Base-by-base conservation (phyloP, 2,888 invertebrate species). In the Volucella inanis region DNA sequence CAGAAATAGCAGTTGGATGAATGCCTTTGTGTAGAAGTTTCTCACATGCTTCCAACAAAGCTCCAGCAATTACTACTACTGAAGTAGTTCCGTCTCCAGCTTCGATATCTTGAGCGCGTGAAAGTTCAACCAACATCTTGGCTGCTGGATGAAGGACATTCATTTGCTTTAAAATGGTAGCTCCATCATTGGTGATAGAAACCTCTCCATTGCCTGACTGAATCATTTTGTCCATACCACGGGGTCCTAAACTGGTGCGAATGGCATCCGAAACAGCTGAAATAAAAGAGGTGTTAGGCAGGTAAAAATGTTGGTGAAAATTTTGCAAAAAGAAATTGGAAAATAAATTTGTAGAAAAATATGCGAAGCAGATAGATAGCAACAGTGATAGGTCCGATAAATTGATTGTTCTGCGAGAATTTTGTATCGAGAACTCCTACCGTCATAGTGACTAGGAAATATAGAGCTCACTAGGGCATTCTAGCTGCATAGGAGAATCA, bases 211-310 rank as follows among this genome's bases (percentile, higher is more conserved):
- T 98, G 45, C 95, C 95, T 45, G 98, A 94, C 94, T 99, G 99
- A 89, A 99, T 99, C 99, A 99, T 99, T 94, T 99, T 99, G 91
- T 99, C 99, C 99, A 99, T 99, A 87, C 99, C 99, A 88, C 98
- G 95, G 18, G 99, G 99, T 4, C 99, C 99, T 92, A 99, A 94
- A 93, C 99, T 99, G 12, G 99, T 99, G 84, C 99, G 96, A 90
- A 99, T 97, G 12, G 99, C 99, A 97, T 99, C 98, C 87, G 98
- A 97, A 71, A 99, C 98, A 93, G 99, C 99, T 98, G 93, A 82
- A 94, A 93, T 61, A 88, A 88, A 74, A 87, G 89, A 61, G 88
- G 82, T 87, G 59, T 86, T 87, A 0, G 55, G 52, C 65, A 83
- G 84, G 12, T 47, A 8, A 14, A 50, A 61, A 22, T 75, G 9